phyloP scores from a whole-genome alignment of 2,797 vertebrate species.

The Intellagama lesueurii region DNA sequence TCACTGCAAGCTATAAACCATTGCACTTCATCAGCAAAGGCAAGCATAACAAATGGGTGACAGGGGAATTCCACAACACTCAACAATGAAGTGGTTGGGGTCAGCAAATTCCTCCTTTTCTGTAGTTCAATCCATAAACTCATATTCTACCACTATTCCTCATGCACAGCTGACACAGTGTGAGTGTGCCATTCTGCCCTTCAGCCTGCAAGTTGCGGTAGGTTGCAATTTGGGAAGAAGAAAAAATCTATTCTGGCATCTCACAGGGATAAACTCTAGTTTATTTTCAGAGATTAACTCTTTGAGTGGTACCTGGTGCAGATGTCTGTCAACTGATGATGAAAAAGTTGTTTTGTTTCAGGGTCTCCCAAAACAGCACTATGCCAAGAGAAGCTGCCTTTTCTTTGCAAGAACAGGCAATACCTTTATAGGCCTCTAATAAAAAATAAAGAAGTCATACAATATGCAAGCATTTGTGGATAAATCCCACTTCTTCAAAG shows the following conservation, averaged over 20 bases:
- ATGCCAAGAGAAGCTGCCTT: neutral
- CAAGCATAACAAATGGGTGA: slow-evolving; percentile 5
- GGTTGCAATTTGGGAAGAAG: neutral
- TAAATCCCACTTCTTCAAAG: no score
- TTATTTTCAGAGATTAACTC: neutral
- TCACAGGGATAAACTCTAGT: accelerated
- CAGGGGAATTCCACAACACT: slow-evolving; percentile 1
- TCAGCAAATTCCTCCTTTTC: slow-evolving; percentile 8
- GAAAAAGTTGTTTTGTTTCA: neutral
- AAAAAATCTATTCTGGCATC: neutral
- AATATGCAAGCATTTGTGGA: no score
- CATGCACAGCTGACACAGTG: slow-evolving; percentile 1
- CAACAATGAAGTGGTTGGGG: neutral
- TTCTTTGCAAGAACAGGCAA: neutral
- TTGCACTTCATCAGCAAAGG: slow-evolving; percentile 7
- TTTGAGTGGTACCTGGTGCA: accelerated
- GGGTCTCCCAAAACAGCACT: neutral
- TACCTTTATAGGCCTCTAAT: no score
- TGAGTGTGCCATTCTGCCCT: neutral
- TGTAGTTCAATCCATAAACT: neutral
- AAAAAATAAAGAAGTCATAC: no score
- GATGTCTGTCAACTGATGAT: neutral
- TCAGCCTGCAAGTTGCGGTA: neutral
- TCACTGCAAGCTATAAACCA: neutral
- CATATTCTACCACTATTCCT: neutral